These are phyloP conservation scores for Nothoprocta pentlandii DNA, from an alignment of 2,113 vertebrate species.

Conservation along the genomic window DNA sequence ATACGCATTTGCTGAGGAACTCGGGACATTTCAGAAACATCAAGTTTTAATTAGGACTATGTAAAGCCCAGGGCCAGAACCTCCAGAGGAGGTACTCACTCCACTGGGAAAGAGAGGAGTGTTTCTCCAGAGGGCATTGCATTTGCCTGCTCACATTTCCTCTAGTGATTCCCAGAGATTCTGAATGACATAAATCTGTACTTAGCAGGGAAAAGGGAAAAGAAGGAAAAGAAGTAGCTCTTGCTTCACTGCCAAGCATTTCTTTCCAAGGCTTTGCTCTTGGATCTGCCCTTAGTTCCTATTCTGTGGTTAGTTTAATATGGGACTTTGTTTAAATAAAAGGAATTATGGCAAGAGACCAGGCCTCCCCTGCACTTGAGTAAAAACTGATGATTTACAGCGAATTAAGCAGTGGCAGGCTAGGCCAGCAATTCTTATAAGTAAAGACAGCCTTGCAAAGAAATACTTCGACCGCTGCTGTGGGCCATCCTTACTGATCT, in stretches of 20 bases:
- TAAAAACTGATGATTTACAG: constrained; percentile 23
- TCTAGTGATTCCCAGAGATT: neutral
- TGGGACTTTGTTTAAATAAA: constrained; percentile 8
- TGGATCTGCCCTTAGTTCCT: neutral
- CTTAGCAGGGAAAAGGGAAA: neutral
- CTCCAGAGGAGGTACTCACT: neutral
- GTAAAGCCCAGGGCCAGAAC: neutral
- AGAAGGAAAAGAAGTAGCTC: neutral
- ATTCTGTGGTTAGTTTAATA: neutral
- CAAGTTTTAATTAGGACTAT: neutral
- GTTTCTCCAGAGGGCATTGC: neutral
- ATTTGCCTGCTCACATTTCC: neutral
- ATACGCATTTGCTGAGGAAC: neutral
- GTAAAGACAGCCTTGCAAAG: constrained; percentile 8
- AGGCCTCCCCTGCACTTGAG: neutral
- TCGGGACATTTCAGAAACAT: neutral
- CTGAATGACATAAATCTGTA: neutral
- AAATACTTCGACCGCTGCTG: neutral
- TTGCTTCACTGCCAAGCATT: neutral
- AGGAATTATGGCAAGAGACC: neutral
- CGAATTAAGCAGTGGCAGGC: neutral
- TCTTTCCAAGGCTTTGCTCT: neutral
- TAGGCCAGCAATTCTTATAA: neutral
- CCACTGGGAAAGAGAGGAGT: neutral
- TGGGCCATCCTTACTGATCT: neutral